Percentiles rank a stretch among this genome's conserved stretches.
These are phyloP conservation scores for Ia io DNA, from an alignment of 2,113 vertebrate species.

Conservation along the genomic window DNA sequence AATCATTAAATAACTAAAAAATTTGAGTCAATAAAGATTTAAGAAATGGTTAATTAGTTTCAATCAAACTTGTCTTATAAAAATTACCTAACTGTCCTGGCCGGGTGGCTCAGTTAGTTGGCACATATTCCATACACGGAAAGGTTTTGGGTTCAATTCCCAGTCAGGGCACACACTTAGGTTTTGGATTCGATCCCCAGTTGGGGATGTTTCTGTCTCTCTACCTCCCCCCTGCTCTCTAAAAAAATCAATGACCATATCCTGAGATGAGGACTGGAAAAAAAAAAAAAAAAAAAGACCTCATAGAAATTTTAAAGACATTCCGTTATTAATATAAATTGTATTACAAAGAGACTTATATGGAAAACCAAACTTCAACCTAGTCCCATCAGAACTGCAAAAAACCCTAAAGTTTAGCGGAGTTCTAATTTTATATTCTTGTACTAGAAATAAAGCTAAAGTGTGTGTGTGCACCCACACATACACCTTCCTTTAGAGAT, in stretches of 20 bases:
- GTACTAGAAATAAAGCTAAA: background rate
- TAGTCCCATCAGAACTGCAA: background rate
- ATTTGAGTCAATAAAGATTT: background rate
- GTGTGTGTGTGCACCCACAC: background rate
- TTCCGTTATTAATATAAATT: background rate
- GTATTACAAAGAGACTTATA: background rate
- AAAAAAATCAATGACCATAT: background rate
- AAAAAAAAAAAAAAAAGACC: background rate
- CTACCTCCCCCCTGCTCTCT: background rate
- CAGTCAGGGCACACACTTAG: background rate
- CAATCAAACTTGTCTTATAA: background rate
- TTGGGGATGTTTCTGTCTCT: background rate
- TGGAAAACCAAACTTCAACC: background rate
- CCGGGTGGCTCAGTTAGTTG: background rate
- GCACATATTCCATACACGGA: background rate
- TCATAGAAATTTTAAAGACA: slow-evolving; percentile 15
- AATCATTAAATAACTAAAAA: background rate
- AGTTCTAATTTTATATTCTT: slow-evolving; percentile 1
- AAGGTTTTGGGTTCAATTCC: background rate
- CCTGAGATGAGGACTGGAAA: no score
- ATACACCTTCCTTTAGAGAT: background rate
- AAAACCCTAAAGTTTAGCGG: background rate
- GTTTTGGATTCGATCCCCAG: background rate
- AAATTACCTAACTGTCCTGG: background rate
- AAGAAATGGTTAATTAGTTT: slow-evolving; percentile 10